Percentiles rank a stretch among this genome's conserved stretches.
These are phyloP conservation scores for Sphaerodactylus townsendi DNA, from an alignment of 2,113 vertebrate genomes.

Conservation along the genomic window DNA sequence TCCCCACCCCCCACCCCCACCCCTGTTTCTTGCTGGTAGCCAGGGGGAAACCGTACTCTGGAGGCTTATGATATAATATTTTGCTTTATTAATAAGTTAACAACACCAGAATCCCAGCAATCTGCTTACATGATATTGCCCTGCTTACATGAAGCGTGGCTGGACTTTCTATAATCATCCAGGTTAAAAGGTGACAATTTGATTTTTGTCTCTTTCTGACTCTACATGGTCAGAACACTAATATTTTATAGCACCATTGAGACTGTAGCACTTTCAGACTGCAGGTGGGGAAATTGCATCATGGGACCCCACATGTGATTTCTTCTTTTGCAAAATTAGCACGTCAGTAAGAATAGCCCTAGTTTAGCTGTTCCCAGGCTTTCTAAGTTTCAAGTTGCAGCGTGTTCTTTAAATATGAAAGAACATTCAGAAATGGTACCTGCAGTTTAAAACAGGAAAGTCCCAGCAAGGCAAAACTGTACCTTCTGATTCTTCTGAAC, in stretches of 20 bases:
- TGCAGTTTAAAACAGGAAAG: background rate
- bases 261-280: background rate
- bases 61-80: background rate
- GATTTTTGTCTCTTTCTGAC: background rate
- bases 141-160: background rate
- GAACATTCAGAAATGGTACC: background rate
- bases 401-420: background rate
- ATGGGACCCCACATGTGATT: background rate
- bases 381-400: background rate
- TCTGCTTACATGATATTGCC: background rate
- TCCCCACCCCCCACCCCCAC: no score
- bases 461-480: no score
- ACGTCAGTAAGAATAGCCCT: background rate
- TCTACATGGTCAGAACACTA: background rate
- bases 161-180: background rate
- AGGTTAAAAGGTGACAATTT: background rate
- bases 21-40: no score
- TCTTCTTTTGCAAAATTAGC: background rate
- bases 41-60: no score
- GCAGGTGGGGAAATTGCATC: background rate
- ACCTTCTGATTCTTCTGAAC: background rate
- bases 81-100: background rate
- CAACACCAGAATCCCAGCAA: background rate
- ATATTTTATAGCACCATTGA: background rate
- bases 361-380: background rate